Base-by-base conservation (phyloP, 2,797 vertebrate genomes). In the Cossypha heuglini region DNA sequence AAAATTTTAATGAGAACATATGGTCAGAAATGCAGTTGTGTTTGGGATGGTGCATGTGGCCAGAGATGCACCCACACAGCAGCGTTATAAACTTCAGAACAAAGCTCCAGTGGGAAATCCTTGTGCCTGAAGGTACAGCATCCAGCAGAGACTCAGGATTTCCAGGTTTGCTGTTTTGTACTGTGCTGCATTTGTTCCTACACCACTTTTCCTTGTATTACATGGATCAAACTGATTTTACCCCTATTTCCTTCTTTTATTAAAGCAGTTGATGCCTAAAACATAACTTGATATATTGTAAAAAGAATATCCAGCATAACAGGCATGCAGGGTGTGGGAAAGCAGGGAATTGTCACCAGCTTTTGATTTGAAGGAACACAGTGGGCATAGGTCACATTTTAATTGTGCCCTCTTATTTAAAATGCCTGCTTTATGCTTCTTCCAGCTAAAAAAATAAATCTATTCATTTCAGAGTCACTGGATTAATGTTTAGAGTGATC, bases 71-170 rank as follows among this genome's bases (percentile, higher is more conserved):
- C n/a, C 17, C 72, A 35, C 5, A 3, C 1, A 20, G 37, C 13
- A 59, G 11, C 5, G 1, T 40, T 22, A 38, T 1, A 11, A 66
- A 59, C 33, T 43, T 35, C 38, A 76, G 57, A 57, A 40, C 16
- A 66, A 73, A 55, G 3, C 28, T 71, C 0, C 5, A 14, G 15
- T 24, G 29, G 37, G 45, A 66, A 48, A 74, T 38, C 33, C 10
- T 75, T 66, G 12, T 93, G 37, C 33, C 57, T 67, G 33, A 33
- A 49, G 43, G 43, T 31, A 1, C 11, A 19, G 54, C 21, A 90
- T 6, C 19, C 43, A 73, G 6, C 2, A 26, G 21, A 83, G 16
- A 20, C 3, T 7, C 0, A 0, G 0, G 0, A 19, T 40, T 79
- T 67, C 40, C n/a, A 29, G 24, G 4, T 9, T 37, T 73, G 12